Percentiles rank a stretch among this genome's conserved stretches.
Conservation (phyloP, 2,888 invertebrate species). For the Craniophora ligustri region DNA sequence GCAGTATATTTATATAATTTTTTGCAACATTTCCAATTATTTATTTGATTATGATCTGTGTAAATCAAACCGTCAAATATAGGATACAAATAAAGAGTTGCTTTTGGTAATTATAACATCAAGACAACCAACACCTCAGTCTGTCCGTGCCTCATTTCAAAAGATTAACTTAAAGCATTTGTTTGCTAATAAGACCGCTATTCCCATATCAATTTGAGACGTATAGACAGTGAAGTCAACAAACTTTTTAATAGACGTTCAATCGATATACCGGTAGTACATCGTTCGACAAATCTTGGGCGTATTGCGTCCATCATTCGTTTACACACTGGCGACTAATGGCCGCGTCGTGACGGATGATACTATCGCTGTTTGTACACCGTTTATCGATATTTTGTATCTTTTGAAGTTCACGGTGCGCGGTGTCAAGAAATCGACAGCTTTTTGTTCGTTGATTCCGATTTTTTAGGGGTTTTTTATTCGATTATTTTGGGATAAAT, state of each 20-base stretch:
- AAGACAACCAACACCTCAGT: no score
- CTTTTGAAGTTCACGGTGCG: constrained; percentile 22
- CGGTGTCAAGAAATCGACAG: constrained; percentile 23
- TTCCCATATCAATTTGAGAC: constrained; percentile 6
- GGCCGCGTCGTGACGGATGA: constrained; percentile 45
- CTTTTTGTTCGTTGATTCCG: no score
- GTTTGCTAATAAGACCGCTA: no score
- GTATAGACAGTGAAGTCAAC: not conserved
- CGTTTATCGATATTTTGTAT: constrained; percentile 46
- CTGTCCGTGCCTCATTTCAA: no score
- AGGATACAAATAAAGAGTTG: no score
- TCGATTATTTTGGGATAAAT: no score
- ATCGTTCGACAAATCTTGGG: not conserved
- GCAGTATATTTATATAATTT: no score
- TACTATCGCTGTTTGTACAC: constrained; percentile 56
- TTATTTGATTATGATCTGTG: no score
- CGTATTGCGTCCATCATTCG: constrained; percentile 16
- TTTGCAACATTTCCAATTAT: constrained; percentile 5
- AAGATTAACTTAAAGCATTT: no score
- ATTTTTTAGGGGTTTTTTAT: no score
- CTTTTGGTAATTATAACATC: no score
- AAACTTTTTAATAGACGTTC: not conserved
- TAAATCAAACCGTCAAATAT: no score
- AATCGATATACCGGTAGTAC: constrained; percentile 5
- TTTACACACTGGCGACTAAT: constrained; percentile 37